phyloP scores from a whole-genome alignment of 1,140 invertebrate species.

The Drosophila watanabei region DNA sequence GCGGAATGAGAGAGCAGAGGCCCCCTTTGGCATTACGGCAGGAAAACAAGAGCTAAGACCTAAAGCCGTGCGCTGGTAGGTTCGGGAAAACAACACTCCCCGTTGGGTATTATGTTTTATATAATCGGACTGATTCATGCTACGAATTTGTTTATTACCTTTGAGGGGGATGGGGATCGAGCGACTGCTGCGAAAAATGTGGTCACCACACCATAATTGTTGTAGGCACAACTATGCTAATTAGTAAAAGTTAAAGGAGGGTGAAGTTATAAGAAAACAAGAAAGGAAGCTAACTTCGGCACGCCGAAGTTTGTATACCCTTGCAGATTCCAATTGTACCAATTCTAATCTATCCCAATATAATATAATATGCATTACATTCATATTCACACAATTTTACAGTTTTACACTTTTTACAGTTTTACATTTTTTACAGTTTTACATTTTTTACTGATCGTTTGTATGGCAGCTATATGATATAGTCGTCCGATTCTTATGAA shows the following conservation, averaged over 20 bases:
- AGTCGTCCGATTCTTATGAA: too few relatives aligned
- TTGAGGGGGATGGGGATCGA: not conserved
- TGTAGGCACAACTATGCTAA: slow-evolving; percentile 75
- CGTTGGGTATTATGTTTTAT: slow-evolving; percentile 70
- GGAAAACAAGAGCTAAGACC: slow-evolving; percentile 43
- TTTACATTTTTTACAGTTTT: too few relatives aligned
- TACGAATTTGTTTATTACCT: not conserved
- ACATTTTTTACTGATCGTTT: too few relatives aligned
- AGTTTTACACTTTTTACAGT: too few relatives aligned
- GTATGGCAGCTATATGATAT: too few relatives aligned
- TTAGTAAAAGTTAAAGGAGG: slow-evolving; percentile 17
- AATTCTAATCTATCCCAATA: too few relatives aligned
- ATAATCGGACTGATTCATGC: slow-evolving; percentile 62
- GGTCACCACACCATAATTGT: slow-evolving; percentile 66
- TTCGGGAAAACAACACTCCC: slow-evolving; percentile 33
- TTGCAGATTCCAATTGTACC: too few relatives aligned
- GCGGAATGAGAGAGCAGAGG: not conserved
- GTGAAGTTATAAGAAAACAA: not conserved
- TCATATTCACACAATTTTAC: too few relatives aligned
- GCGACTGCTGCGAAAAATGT: slow-evolving; percentile 42
- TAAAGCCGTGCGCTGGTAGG: slow-evolving; percentile 30
- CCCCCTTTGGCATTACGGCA: slow-evolving; percentile 18
- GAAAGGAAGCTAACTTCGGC: too few relatives aligned
- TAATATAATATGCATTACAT: too few relatives aligned
- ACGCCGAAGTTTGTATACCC: too few relatives aligned